These are phyloP conservation scores for Zeus faber DNA, from an alignment of 2,113 vertebrate species.

Conservation along the genomic window DNA sequence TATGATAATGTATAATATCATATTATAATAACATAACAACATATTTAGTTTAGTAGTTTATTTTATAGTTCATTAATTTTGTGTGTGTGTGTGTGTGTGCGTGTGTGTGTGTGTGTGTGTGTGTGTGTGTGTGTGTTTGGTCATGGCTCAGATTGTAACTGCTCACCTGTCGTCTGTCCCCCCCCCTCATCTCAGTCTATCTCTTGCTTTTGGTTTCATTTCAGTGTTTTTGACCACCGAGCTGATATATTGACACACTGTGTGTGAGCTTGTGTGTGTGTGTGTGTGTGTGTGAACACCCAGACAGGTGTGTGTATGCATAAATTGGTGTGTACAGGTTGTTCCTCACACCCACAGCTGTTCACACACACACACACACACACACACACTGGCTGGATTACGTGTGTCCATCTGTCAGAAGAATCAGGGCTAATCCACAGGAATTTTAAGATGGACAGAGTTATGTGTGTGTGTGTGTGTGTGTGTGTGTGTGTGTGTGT, in stretches of 20 bases:
- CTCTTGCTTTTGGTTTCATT: background rate
- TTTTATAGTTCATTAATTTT: background rate
- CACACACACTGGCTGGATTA: slow-evolving; percentile 40
- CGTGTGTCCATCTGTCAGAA: slow-evolving; percentile 72
- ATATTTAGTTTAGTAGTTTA: background rate
- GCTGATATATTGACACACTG: too few species aligned
- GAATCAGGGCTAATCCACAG: slow-evolving; percentile 69
- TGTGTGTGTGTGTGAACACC: too few species aligned
- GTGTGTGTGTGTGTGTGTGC: background rate
- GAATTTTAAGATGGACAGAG: slow-evolving; percentile 68
- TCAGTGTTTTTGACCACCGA: too few species aligned
- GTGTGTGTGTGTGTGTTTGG: slow-evolving; percentile 5
- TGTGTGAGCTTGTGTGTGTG: too few species aligned
- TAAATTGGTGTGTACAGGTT: too few species aligned
- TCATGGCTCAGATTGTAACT: background rate
- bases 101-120: slow-evolving; percentile 13
- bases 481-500: slow-evolving; percentile 6
- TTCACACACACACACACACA: slow-evolving; percentile 20
- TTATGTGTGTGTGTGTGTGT: slow-evolving; percentile 28
- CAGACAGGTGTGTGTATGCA: too few species aligned
- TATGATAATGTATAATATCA: background rate
- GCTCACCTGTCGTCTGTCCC: background rate
- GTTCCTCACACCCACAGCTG: background rate
- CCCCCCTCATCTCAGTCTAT: background rate
- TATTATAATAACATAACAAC: background rate